These are phyloP conservation scores for Oscheius sp. DNA, from an alignment of 2,888 invertebrate species.

Conservation along the genomic window DNA sequence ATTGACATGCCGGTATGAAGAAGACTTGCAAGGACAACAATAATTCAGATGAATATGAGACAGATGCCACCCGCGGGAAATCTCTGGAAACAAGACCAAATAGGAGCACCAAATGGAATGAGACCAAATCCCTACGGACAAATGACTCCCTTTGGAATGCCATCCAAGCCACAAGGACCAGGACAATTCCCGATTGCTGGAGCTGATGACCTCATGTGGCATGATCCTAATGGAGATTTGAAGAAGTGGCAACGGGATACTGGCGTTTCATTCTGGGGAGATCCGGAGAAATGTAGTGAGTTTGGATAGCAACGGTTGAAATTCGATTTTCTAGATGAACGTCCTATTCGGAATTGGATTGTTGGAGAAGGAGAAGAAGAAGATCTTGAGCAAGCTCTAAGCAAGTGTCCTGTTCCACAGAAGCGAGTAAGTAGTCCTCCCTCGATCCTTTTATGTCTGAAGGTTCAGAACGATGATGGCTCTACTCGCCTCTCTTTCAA, in stretches of 20 bases:
- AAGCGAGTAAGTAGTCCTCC: constrained; percentile 36
- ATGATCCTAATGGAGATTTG: constrained; percentile 55
- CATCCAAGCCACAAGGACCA: constrained; percentile 29
- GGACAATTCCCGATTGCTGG: constrained; percentile 44
- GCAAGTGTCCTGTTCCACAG: constrained; percentile 56
- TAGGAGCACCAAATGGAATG: constrained; percentile 37
- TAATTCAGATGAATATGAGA: constrained; percentile 24
- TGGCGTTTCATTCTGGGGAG: constrained; percentile 58
- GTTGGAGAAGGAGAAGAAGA: constrained; percentile 57
- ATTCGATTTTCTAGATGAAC: constrained; percentile 35
- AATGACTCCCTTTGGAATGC: constrained; percentile 32
- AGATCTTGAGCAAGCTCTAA: constrained; percentile 50
- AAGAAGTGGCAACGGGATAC: constrained; percentile 62
- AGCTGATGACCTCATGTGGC: constrained; percentile 50
- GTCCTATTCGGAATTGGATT: constrained; percentile 49
- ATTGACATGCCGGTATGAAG: constrained; percentile 49
- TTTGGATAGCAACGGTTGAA: neutral
- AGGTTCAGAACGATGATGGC: constrained; percentile 38
- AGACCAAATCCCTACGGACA: constrained; percentile 28
- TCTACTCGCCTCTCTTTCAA: constrained; percentile 43
- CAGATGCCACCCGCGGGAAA: constrained; percentile 27
- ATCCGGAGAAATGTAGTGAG: constrained; percentile 56
- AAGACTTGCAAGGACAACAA: neutral
- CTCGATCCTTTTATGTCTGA: neutral
- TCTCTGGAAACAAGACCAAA: constrained; percentile 38